Percentiles rank a stretch among this genome's conserved stretches.
Evolutionary conservation across 2,888 invertebrate genomes (phyloP).

Genomic region (Alviniconcha strummeri): DNA sequence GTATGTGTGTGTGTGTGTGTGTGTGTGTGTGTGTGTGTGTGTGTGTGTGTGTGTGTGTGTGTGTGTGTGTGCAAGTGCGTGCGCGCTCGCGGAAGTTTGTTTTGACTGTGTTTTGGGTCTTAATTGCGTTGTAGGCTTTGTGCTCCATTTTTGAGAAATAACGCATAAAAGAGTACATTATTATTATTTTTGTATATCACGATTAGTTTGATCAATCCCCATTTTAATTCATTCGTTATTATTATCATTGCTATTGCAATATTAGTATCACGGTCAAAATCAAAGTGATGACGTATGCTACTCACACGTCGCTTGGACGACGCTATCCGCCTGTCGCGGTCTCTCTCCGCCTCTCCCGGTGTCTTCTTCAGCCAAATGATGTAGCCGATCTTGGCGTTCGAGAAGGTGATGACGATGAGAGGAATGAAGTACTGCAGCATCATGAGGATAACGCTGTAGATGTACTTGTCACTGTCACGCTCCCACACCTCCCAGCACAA

Average conservation of each 20-base stretch:
- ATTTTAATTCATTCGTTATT: too few relatives aligned
- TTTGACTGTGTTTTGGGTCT: too few relatives aligned
- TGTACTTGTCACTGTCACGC: constrained; percentile 61
- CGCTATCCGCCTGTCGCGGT: constrained; percentile 87
- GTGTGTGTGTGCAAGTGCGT: background rate
- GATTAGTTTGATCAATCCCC: too few relatives aligned
- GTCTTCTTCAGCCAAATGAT: constrained; percentile 91
- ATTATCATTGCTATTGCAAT: too few relatives aligned
- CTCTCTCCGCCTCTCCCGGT: constrained; percentile 91
- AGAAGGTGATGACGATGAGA: constrained; percentile 85
- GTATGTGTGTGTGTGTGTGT: background rate
- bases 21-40: background rate
- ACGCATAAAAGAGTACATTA: too few relatives aligned
- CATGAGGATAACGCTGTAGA: constrained; percentile 84
- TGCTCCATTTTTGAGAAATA: too few relatives aligned
- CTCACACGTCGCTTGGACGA: constrained; percentile 90
- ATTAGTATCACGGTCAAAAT: too few relatives aligned
- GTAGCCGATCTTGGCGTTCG: constrained; percentile 89
- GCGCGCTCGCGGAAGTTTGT: too few relatives aligned
- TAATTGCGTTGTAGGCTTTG: too few relatives aligned
- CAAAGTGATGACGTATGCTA: background rate
- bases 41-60: constrained; percentile 4
- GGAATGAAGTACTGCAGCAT: constrained; percentile 90
- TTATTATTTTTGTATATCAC: too few relatives aligned
- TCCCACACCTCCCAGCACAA: constrained; percentile 54